These are phyloP conservation scores for Crotalus viridis DNA, from an alignment of 2,113 vertebrate genomes.

Conservation along the genomic window DNA sequence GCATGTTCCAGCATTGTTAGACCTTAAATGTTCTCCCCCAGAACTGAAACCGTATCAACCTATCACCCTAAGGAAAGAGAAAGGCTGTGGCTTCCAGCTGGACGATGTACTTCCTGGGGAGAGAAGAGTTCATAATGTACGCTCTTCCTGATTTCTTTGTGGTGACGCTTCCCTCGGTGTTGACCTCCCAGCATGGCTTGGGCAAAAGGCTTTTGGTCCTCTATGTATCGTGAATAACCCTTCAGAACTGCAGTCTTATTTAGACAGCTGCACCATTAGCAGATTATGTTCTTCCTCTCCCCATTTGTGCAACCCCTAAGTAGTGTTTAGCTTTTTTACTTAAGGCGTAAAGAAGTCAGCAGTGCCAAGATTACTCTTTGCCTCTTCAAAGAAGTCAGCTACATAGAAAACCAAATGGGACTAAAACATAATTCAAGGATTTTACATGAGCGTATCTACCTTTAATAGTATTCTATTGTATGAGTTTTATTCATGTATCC, in stretches of 20 bases:
- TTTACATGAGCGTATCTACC: background rate
- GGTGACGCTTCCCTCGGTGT: background rate
- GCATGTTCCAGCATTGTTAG: background rate
- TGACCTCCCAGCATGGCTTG: background rate
- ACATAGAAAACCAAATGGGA: background rate
- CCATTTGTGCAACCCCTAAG: background rate
- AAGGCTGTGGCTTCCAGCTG: background rate
- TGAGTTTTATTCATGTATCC: background rate
- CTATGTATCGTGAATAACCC: background rate
- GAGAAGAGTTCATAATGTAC: background rate
- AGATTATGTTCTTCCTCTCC: background rate
- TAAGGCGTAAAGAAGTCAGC: background rate
- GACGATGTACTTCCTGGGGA: conserved; percentile 6
- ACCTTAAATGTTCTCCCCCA: background rate
- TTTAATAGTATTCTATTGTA: background rate
- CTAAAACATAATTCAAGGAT: background rate
- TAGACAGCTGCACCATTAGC: conserved; percentile 25
- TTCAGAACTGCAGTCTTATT: conserved; percentile 21
- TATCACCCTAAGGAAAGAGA: background rate
- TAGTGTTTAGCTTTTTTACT: conserved; percentile 1
- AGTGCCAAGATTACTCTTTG: background rate
- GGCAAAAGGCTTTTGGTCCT: background rate
- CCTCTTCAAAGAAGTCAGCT: background rate
- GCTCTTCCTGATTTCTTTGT: conserved; percentile 17
- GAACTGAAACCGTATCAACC: background rate